Conservation (phyloP, 1,140 invertebrate species). For the Calephelis virginiensis region DNA sequence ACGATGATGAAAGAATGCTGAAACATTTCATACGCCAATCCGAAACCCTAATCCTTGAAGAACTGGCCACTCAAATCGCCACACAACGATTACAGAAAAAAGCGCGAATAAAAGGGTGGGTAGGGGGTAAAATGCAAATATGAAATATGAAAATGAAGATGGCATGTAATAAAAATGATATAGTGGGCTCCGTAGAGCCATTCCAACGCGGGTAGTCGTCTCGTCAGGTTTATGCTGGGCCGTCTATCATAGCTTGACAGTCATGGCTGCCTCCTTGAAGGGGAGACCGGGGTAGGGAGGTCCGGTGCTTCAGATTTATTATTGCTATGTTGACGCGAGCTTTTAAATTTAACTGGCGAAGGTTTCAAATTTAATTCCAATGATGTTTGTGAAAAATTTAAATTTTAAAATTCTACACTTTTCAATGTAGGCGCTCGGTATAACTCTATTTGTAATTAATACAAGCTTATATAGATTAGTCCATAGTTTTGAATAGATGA, state of each 20-base stretch:
- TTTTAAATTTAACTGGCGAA: conserved; percentile 21
- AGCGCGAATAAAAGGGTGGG: conserved; percentile 49
- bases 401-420: neutral
- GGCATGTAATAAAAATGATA: conserved; percentile 80
- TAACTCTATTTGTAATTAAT: too few relatives aligned
- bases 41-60: conserved; percentile 11
- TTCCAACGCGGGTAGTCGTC: conserved; percentile 69
- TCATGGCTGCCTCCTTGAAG: conserved; percentile 58
- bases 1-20: too few relatives aligned
- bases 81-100: conserved; percentile 64
- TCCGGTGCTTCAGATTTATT: conserved; percentile 57
- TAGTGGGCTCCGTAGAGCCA: conserved; percentile 78
- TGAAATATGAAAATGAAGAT: conserved; percentile 81
- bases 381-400: neutral
- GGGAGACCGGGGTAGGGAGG: conserved; percentile 27
- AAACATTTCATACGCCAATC: neutral
- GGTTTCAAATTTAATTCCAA: conserved; percentile 14
- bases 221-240: conserved; percentile 78
- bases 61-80: conserved; percentile 17
- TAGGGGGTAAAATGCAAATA: conserved; percentile 76
- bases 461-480: neutral
- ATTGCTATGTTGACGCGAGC: conserved; percentile 55
- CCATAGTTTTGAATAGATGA: too few relatives aligned
- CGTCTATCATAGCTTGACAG: conserved; percentile 75
- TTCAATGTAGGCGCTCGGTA: neutral